phyloP scores from a whole-genome alignment of 2,113 vertebrate genomes.

The Chunga burmeisteri region DNA sequence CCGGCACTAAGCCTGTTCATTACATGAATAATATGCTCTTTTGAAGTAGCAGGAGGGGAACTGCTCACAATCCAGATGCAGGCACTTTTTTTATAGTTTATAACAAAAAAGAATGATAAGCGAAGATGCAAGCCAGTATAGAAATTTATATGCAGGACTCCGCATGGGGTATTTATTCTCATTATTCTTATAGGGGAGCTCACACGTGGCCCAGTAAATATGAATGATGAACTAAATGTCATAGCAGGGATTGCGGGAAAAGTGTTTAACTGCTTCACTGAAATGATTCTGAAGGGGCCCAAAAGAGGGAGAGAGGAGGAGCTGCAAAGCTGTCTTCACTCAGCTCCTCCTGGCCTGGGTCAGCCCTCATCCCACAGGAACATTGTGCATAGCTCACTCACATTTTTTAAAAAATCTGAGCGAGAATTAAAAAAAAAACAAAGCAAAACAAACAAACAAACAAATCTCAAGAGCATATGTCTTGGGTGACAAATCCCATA shows the following conservation, averaged over 20 bases:
- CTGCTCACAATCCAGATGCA: not conserved
- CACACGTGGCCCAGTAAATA: conserved; percentile 25
- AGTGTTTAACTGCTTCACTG: conserved; percentile 27
- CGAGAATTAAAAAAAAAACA: not conserved
- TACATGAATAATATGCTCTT: conserved; percentile 58
- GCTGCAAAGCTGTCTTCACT: conserved; percentile 13
- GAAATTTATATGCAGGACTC: not conserved
- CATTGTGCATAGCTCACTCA: not conserved
- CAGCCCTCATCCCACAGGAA: not conserved
- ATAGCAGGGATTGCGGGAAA: not conserved
- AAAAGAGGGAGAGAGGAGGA: conserved; percentile 12
- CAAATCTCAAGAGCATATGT: not conserved
- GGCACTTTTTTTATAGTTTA: not conserved
- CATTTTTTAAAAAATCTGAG: not conserved
- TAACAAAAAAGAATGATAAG: conserved; percentile 1
- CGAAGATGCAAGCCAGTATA: not conserved
- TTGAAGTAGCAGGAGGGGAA: conserved; percentile 60
- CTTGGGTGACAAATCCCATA: not conserved
- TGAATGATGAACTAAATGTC: conserved; percentile 17
- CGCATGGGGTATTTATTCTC: not conserved
- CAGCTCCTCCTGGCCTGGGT: conserved; percentile 13
- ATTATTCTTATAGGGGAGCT: not conserved
- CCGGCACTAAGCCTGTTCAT: conserved; percentile 26
- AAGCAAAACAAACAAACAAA: not conserved
- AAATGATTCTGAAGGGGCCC: conserved; percentile 25